Conservation (phyloP, 2,113 vertebrate genomes). For the Carassius gibelio region DNA sequence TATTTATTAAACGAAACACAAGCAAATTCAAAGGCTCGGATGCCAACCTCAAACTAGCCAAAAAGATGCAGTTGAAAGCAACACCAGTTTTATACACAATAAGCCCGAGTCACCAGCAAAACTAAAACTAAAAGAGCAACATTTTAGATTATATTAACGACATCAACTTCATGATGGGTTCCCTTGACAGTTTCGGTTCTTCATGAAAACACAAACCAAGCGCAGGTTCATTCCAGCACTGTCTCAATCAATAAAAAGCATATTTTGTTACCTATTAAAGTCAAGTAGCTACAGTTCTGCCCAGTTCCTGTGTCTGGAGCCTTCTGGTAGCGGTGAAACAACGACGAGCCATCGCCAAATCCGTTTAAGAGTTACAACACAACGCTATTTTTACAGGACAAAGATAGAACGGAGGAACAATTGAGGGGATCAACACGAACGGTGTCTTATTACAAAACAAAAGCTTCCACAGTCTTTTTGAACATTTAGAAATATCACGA, state of each 20-base stretch:
- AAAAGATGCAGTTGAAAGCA: not conserved
- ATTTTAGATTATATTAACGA: not conserved
- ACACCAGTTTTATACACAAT: not conserved
- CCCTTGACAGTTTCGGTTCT: too few species aligned
- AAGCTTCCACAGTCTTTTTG: not conserved
- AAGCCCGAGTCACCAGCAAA: not conserved
- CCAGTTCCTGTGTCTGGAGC: not conserved
- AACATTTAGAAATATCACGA: not conserved
- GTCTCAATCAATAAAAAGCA: not conserved
- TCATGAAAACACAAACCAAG: not conserved
- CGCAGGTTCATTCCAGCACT: not conserved
- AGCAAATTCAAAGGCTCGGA: not conserved
- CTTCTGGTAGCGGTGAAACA: not conserved
- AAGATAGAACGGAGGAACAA: constrained; percentile 5
- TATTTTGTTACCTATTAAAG: not conserved
- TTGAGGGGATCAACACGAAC: not conserved
- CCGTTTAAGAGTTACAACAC: constrained; percentile 28
- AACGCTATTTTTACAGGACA: constrained; percentile 37
- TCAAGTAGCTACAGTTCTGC: too few species aligned
- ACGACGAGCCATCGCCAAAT: constrained; percentile 22
- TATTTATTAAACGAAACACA: not conserved
- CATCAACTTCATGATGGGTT: not conserved
- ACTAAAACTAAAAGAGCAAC: not conserved
- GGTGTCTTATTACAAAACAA: not conserved
- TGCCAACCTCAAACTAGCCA: not conserved